Conservation (phyloP, 2,888 invertebrate genomes). For the Beris chalybata region DNA sequence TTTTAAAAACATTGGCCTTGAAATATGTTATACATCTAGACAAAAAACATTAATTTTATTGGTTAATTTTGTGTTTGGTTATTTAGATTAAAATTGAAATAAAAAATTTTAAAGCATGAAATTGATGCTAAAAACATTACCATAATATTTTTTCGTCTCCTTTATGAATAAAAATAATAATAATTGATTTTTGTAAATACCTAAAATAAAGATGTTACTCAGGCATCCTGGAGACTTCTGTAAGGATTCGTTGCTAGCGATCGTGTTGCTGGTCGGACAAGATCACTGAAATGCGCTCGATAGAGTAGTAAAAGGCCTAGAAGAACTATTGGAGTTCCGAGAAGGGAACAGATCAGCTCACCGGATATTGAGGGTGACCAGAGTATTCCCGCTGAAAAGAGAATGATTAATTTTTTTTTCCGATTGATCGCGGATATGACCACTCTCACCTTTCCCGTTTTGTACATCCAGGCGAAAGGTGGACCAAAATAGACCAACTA, state of each 20-base stretch:
- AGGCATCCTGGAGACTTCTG: slow-evolving; percentile 35
- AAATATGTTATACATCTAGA: too few species aligned
- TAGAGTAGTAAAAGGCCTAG: slow-evolving; percentile 60
- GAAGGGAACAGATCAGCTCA: slow-evolving; percentile 63
- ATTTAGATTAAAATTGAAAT: too few species aligned
- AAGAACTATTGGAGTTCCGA: slow-evolving; percentile 62
- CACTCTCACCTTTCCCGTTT: slow-evolving; percentile 51
- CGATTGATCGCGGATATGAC: too few species aligned
- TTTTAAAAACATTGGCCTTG: too few species aligned
- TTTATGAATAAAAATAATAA: too few species aligned
- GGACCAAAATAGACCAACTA: slow-evolving; percentile 64
- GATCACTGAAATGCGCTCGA: slow-evolving; percentile 60
- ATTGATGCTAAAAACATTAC: too few species aligned
- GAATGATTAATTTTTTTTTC: background rate
- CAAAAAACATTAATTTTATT: too few species aligned
- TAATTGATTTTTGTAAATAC: too few species aligned
- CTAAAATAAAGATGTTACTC: slow-evolving; percentile 24
- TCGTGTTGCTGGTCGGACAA: slow-evolving; percentile 20
- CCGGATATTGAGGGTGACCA: slow-evolving; percentile 64
- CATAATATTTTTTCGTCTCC: too few species aligned
- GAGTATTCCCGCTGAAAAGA: slow-evolving; percentile 53
- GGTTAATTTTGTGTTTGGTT: too few species aligned
- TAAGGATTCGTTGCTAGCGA: slow-evolving; percentile 34
- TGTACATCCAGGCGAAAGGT: slow-evolving; percentile 58
- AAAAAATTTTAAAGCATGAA: too few species aligned